Percentiles rank a stretch among this genome's conserved stretches.
Evolutionary conservation across 2,113 vertebrate species (phyloP).

Genomic region (Ovis aries): DNA sequence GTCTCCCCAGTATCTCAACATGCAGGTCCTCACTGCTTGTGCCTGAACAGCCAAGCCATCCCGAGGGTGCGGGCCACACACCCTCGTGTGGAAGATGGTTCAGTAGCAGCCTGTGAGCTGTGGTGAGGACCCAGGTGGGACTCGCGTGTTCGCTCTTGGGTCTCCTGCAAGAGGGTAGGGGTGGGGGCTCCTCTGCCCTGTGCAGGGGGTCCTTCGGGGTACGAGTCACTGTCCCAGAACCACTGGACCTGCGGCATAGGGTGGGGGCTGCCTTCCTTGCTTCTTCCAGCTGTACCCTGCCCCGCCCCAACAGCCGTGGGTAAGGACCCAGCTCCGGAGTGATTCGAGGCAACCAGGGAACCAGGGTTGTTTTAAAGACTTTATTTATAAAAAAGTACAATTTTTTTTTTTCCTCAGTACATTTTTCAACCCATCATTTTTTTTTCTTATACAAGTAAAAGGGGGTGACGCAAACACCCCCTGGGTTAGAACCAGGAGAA

Average conservation of each 20-base stretch:
- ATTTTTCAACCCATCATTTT: slow-evolving; percentile 78
- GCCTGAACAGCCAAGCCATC: not conserved
- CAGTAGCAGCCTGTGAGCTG: not conserved
- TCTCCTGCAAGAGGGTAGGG: not conserved
- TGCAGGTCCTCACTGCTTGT: not conserved
- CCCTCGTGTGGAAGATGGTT: not conserved
- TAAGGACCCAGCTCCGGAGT: not conserved
- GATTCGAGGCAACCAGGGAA: not conserved
- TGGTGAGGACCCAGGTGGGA: not conserved
- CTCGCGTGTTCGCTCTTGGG: not conserved
- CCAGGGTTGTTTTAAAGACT: slow-evolving; percentile 79
- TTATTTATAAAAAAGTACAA: slow-evolving; percentile 90
- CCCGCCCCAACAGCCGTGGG: fast-evolving
- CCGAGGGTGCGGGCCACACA: fast-evolving
- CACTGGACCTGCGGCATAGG: not conserved
- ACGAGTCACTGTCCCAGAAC: not conserved
- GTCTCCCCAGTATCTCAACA: not conserved
- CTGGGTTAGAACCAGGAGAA: slow-evolving; percentile 78
- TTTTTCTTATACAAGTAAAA: slow-evolving; percentile 83
- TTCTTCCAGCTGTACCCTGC: not conserved
- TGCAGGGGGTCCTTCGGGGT: not conserved
- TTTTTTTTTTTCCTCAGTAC: slow-evolving; percentile 77
- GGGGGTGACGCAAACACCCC: slow-evolving; percentile 77
- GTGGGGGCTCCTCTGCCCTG: not conserved
- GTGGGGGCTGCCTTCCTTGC: not conserved